These are phyloP conservation scores for Cerceris ruficornis DNA, from an alignment of 2,888 invertebrate genomes.

Conservation along the genomic window DNA sequence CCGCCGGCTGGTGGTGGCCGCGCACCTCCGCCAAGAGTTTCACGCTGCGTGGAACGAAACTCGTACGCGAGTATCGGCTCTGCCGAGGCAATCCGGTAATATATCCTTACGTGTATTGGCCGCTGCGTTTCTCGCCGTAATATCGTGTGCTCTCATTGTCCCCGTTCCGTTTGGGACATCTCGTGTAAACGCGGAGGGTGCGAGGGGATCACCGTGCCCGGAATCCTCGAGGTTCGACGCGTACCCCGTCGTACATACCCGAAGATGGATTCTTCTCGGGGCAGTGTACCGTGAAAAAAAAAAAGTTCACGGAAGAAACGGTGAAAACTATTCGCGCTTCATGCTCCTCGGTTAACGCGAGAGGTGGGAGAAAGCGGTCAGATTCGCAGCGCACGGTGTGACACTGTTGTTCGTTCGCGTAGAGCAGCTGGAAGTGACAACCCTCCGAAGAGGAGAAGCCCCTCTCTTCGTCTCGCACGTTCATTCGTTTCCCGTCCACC, in stretches of 20 bases:
- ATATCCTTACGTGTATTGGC: slow-evolving; percentile 69
- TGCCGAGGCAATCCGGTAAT: slow-evolving; percentile 73
- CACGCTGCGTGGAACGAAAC: slow-evolving; percentile 79
- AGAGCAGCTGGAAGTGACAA: slow-evolving; percentile 41
- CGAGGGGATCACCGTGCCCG: too few species aligned
- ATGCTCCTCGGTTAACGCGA: slow-evolving; percentile 50
- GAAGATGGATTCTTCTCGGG: slow-evolving; percentile 38
- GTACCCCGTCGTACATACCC: slow-evolving; percentile 6
- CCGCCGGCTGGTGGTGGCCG: slow-evolving; percentile 73
- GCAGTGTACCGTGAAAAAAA: slow-evolving; percentile 59
- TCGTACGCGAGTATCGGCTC: slow-evolving; percentile 78
- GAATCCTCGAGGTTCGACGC: background rate
- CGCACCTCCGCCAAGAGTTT: slow-evolving; percentile 77
- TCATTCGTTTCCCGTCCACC: too few species aligned
- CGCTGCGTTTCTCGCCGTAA: slow-evolving; percentile 56
- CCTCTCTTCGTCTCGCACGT: too few species aligned
- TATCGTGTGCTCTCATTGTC: slow-evolving; percentile 37
- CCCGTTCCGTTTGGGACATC: background rate
- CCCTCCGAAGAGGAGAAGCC: slow-evolving; percentile 7
- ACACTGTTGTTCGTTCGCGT: background rate
- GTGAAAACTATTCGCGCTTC: slow-evolving; percentile 48
- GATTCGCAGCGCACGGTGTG: slow-evolving; percentile 21
- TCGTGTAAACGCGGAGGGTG: too few species aligned
- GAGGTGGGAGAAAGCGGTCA: slow-evolving; percentile 31
- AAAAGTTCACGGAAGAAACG: slow-evolving; percentile 61